Evolutionary conservation across 35 echinoderm and acorn worm species (phyloP).

Genomic region (Lytechinus pictus): DNA sequence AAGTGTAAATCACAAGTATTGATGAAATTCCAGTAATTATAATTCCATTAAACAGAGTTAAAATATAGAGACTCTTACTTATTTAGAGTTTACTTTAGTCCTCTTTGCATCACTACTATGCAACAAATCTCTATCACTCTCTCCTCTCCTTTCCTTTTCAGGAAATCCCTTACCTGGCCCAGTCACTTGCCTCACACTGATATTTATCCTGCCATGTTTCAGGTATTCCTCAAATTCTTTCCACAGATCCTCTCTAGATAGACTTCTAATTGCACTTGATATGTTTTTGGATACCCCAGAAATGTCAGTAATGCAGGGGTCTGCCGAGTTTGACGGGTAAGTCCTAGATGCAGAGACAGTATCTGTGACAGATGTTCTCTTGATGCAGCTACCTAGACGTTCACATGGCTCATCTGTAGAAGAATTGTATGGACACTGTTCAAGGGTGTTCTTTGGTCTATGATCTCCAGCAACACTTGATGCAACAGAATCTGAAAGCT

Average conservation of each 20-base stretch:
- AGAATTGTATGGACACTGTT: neutral
- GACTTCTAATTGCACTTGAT: neutral
- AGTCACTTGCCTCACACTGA: conserved; percentile 83
- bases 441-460: neutral
- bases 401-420: neutral
- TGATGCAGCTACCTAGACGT: neutral
- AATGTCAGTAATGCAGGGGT: neutral
- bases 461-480: neutral
- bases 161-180: conserved; percentile 53
- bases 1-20: no score
- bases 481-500: neutral
- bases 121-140: neutral
- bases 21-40: no score
- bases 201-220: conserved; percentile 69
- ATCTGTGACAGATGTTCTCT: neutral
- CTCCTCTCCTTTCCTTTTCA: neutral
- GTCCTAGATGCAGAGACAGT: neutral
- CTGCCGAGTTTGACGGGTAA: neutral
- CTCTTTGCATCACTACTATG: neutral
- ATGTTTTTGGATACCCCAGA: neutral
- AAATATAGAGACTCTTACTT: neutral
- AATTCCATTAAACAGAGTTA: no score
- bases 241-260: conserved; percentile 58
- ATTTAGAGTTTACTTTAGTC: neutral
- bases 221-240: conserved; percentile 68